Evolutionary conservation across 2,888 invertebrate genomes (phyloP), one percentile per base, ranked within the genome.

Genomic region (Alloplasta piceator): DNA sequence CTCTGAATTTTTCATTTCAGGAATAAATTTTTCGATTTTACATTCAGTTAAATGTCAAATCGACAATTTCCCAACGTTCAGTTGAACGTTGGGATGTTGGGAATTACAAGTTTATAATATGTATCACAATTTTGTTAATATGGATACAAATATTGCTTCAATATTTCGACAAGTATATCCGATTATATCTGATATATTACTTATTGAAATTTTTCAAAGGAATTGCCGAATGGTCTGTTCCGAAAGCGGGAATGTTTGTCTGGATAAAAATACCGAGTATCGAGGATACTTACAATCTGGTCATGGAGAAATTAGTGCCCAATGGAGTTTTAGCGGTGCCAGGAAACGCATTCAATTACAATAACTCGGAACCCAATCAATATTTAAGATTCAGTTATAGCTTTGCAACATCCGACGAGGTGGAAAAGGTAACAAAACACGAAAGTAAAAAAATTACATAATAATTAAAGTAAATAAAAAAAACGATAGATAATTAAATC

Each of bases 201-300:
- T n/a, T n/a, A n/a, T n/a, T n/a, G n/a, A n/a, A n/a, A n/a, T n/a
- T n/a, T n/a, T 4, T 46, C 72, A n/a, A 84, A 94, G 94, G 94
- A 56, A 90, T 96, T 0, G 95, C 95, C 2, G 95, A 95, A 83
- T 97, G 96, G 95, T 89, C 92, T 0, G 90, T 93, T n/a, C 97
- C 97, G 0, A 89, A 93, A 2, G 97, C 95, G 7, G 97, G 97
- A 0, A 95, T 97, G 94, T 97, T 97, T 92, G 92, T 96, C 43
- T 97, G 97, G 97, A 89, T 96, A 52, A 94, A 94, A 86, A 94
- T 96, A 0, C 92, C 92, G 1, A 94, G 93, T 0, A 93, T 97
- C 0, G 92, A 94, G 0, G 96, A 96, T 89, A 95, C 96, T 3
- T 94, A 94, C 87, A 94, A 95, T 70, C 94, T 97, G 94, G 94